phyloP scores from a whole-genome alignment of 2,113 vertebrate genomes.

The Oryzias woworae region DNA sequence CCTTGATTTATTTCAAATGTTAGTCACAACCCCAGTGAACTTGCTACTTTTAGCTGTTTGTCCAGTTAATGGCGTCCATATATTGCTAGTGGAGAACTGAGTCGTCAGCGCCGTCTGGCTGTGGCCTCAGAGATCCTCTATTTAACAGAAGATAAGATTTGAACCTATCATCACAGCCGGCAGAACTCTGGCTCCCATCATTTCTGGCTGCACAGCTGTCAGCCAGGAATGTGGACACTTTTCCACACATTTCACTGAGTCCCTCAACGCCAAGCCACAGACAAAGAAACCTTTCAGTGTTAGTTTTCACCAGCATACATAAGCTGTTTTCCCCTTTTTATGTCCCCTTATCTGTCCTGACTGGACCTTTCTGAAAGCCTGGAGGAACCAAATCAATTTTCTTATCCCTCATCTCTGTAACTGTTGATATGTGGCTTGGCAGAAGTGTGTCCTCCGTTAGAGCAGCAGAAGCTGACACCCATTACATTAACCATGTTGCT shows the following conservation, averaged over 20 bases:
- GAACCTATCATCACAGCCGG: slow-evolving; percentile 28
- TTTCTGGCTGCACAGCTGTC: slow-evolving; percentile 55
- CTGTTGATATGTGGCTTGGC: slow-evolving; percentile 18
- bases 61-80: slow-evolving; percentile 34
- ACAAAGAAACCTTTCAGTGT: slow-evolving; percentile 54
- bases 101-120: slow-evolving; percentile 1
- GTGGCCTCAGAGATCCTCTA: slow-evolving; percentile 39
- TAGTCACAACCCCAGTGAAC: slow-evolving; percentile 15
- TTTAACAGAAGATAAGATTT: slow-evolving; percentile 47
- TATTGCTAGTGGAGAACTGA: slow-evolving; percentile 21
- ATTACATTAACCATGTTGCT: slow-evolving; percentile 20
- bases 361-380: slow-evolving; percentile 24
- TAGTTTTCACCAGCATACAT: slow-evolving; percentile 49
- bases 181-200: slow-evolving; percentile 39
- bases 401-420: slow-evolving; percentile 42
- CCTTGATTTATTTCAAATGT: slow-evolving; percentile 16
- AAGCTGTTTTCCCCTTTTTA: slow-evolving; percentile 28
- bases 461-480: slow-evolving; percentile 2
- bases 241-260: slow-evolving; percentile 63
- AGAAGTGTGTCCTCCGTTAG: slow-evolving; percentile 13
- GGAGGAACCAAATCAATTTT: slow-evolving; percentile 47
- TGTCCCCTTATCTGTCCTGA: slow-evolving; percentile 17
- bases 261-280: slow-evolving; percentile 24
- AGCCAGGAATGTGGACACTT: slow-evolving; percentile 50
- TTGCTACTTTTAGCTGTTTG: slow-evolving; percentile 25